These are phyloP conservation scores for Gadus macrocephalus DNA, from an alignment of 2,113 vertebrate genomes.

Conservation along the genomic window DNA sequence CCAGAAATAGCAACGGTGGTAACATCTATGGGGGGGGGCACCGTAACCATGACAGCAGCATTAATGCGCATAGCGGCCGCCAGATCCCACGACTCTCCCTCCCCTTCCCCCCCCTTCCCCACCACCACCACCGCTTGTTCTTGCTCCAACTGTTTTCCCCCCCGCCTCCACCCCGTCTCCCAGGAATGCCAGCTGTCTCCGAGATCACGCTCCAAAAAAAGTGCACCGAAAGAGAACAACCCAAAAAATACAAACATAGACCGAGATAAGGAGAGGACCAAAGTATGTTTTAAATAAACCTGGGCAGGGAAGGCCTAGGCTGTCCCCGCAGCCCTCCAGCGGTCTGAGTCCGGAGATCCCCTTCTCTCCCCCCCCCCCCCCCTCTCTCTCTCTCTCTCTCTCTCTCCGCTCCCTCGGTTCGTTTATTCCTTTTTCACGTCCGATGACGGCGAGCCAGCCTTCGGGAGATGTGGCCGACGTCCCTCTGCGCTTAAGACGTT, in stretches of 20 bases:
- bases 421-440: too few species aligned
- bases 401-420: neutral
- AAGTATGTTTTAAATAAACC: slow-evolving; percentile 46
- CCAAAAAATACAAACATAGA: too few species aligned
- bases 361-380: neutral
- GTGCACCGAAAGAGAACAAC: slow-evolving; percentile 32
- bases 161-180: too few species aligned
- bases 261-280: slow-evolving; percentile 41
- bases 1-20: slow-evolving; percentile 56
- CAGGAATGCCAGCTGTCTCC: too few species aligned
- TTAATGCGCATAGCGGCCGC: slow-evolving; percentile 34
- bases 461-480: too few species aligned
- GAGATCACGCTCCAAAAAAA: neutral
- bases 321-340: slow-evolving; percentile 18
- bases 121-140: too few species aligned
- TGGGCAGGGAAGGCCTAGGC: slow-evolving; percentile 36
- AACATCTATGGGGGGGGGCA: slow-evolving; percentile 21
- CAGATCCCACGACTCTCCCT: neutral
- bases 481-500: too few species aligned
- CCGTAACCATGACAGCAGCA: slow-evolving; percentile 59
- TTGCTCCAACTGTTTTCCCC: neutral
- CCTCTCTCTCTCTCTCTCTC: neutral
- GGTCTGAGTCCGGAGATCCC: neutral
- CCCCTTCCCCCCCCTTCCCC: neutral
- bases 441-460: too few species aligned